Percentiles rank a stretch among this genome's conserved stretches.
These are phyloP conservation scores for Pocillopora grandis DNA, from an alignment of 92 coral and sea anemone species.

Conservation along the genomic window DNA sequence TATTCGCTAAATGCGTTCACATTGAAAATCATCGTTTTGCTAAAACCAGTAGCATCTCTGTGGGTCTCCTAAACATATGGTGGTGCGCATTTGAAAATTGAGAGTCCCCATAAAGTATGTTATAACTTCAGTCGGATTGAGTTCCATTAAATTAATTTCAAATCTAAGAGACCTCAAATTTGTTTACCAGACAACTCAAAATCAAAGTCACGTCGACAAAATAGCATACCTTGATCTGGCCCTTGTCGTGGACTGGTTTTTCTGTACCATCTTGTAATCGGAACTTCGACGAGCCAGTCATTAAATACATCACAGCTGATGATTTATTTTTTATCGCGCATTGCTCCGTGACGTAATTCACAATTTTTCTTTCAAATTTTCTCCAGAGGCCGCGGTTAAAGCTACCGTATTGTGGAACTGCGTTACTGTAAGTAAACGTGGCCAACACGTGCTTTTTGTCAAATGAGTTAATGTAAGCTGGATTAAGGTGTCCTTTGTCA, in stretches of 20 bases:
- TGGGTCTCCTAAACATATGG: too few species aligned
- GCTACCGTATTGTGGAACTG: conserved; percentile 33
- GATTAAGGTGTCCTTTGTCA: conserved; percentile 36
- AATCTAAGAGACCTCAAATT: too few species aligned
- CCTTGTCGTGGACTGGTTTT: conserved; percentile 6
- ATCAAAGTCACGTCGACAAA: too few species aligned
- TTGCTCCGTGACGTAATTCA: neutral
- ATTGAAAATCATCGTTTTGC: too few species aligned
- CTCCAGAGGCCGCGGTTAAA: conserved; percentile 44
- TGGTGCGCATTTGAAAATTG: too few species aligned
- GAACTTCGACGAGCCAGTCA: conserved; percentile 39
- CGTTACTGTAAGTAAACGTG: conserved; percentile 44
- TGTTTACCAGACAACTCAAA: too few species aligned
- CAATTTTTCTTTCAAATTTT: conserved; percentile 11
- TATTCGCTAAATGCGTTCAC: too few species aligned
- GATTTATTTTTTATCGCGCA: conserved; percentile 1
- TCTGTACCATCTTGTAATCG: conserved; percentile 11
- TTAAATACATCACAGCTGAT: conserved; percentile 30
- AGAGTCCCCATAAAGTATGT: too few species aligned
- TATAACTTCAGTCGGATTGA: too few species aligned
- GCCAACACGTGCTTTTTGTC: conserved; percentile 20
- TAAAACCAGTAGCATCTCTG: too few species aligned
- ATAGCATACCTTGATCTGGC: neutral
- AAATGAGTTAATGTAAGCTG: conserved; percentile 31
- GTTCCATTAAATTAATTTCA: too few species aligned